Evolutionary conservation across 53 echinoderm and acorn worm genomes (phyloP), one percentile per base, ranked within the genome.

Genomic region (Henricia sp.): DNA sequence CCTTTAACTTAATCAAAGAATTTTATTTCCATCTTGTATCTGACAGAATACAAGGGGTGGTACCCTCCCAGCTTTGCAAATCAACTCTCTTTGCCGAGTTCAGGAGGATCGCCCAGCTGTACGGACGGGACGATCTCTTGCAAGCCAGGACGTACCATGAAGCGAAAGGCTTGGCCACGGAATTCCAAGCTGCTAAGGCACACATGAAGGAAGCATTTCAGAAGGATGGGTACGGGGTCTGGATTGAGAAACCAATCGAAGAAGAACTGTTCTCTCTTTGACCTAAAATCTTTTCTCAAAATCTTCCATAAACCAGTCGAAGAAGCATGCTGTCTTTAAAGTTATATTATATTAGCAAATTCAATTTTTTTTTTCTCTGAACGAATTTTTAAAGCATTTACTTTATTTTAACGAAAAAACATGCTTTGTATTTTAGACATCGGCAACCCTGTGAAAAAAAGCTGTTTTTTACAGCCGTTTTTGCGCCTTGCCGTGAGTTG

Each of bases 211-310:
- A 90, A 5, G 74, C 84, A 39, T 92, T 99, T 52, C 85, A 90
- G 59, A 90, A 91, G 51, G 94, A 88, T 8, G 91, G 89, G 39
- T 91, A 91, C 40, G 99, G 99, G 8, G 84, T 90, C 3, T 99
- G 99, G 99, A 85, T 99, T 17, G 94, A 99, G 58, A 99, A 99
- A 71, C 99, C 99, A 0, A 50, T 94, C 2, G 99, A 99, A 39
- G 99, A 94, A 29, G 92, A 92, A 50, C 90, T 94, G 43, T 99
- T 99, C 67, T 84, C 84, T 0, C 43, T 84, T 57, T 84, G 40
- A 71, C 6, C 17, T 2, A 28, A 17, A 60, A 25, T 25, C 30
- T 60, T 6, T 24, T 56, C 9, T 24, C 19, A 56, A 56, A 56
- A n/a, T n/a, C n/a, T n/a, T n/a, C n/a, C n/a, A n/a, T n/a, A n/a